A percentile compares a stretch with the other conserved stretches of the same genome.
Evolutionary conservation across 2,797 vertebrate genomes (phyloP).

Genomic region (Gambelia wislizenii): DNA sequence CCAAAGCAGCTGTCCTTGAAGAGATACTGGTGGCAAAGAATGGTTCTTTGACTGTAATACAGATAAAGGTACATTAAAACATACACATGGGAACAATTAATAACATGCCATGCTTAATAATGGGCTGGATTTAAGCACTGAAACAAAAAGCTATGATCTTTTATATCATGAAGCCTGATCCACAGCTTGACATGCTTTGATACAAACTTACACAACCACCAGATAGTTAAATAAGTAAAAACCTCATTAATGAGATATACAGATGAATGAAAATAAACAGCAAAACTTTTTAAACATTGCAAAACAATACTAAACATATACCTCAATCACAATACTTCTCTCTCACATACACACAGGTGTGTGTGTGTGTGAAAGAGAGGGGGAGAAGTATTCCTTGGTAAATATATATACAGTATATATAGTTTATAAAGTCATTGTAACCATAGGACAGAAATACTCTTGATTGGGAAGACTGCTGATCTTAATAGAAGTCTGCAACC

Average conservation of each 20-base stretch:
- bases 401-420: too few species aligned
- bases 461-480: not conserved
- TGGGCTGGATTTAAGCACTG: not conserved
- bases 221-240: not conserved
- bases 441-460: not conserved
- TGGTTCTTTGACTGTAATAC: slow-evolving; percentile 52
- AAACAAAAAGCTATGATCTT: slow-evolving; percentile 10
- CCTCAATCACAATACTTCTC: too few species aligned
- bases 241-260: not conserved
- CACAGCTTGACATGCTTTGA: not conserved
- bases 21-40: slow-evolving; percentile 78
- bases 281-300: not conserved
- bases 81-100: not conserved
- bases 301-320: not conserved
- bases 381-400: too few species aligned
- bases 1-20: slow-evolving; percentile 90
- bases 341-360: too few species aligned
- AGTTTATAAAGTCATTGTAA: not conserved
- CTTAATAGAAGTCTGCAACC: not conserved
- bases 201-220: not conserved
- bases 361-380: too few species aligned
- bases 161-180: not conserved
- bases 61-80: slow-evolving; percentile 68
- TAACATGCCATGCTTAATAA: not conserved
- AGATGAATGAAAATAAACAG: not conserved